Evolutionary conservation across 2,888 invertebrate genomes (phyloP).

Genomic region (Coenonympha arcania): DNA sequence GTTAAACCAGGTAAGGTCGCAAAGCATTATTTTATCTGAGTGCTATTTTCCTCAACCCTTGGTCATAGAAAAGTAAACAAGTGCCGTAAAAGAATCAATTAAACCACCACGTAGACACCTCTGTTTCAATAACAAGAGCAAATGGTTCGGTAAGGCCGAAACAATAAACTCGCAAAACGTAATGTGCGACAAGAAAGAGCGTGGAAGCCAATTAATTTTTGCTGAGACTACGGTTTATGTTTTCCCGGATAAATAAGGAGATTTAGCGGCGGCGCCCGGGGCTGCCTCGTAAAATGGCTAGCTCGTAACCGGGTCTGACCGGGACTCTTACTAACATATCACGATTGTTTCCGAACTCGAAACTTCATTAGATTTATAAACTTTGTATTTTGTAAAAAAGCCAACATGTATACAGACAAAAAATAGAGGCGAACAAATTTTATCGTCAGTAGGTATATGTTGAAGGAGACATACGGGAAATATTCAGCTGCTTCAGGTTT

Average conservation of each 20-base stretch:
- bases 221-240: conserved; percentile 69
- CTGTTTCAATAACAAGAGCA: conserved; percentile 34
- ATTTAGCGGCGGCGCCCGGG: conserved; percentile 63
- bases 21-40: background rate
- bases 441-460: too few relatives aligned
- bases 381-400: background rate
- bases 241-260: conserved; percentile 71
- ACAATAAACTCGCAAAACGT: conserved; percentile 55
- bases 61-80: conserved; percentile 17
- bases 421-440: too few relatives aligned
- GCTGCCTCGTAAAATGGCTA: conserved; percentile 61
- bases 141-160: conserved; percentile 35
- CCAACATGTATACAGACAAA: background rate
- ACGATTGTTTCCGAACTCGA: conserved; percentile 35
- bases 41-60: background rate
- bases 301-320: conserved; percentile 59
- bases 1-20: background rate
- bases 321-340: conserved; percentile 51
- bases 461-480: too few relatives aligned
- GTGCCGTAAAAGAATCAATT: conserved; percentile 23
- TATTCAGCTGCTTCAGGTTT: too few relatives aligned
- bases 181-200: conserved; percentile 60
- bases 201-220: conserved; percentile 70
- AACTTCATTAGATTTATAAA: conserved; percentile 1
- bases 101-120: conserved; percentile 20